phyloP scores from a whole-genome alignment of 2,797 vertebrate species.

The Scyliorhinus canicula region DNA sequence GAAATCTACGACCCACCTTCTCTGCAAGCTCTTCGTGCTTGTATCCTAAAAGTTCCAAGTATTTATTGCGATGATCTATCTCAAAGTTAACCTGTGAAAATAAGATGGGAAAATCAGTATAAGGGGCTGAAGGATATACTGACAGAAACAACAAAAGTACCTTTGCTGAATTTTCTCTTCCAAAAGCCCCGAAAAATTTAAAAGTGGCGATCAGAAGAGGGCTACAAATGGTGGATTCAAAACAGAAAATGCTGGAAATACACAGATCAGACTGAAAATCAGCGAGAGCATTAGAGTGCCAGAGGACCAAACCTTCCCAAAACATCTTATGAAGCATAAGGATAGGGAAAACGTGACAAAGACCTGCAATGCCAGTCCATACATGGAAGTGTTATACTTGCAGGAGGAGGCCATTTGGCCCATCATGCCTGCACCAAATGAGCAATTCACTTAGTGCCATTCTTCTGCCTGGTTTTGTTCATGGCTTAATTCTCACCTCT shows the following conservation, averaged over 20 bases:
- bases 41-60: constrained; percentile 87
- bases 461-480: too few species aligned
- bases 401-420: too few species aligned
- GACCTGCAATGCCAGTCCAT: background rate
- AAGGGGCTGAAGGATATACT: background rate
- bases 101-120: background rate
- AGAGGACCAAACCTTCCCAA: background rate
- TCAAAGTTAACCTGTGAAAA: constrained; percentile 84
- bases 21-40: constrained; percentile 78
- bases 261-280: background rate
- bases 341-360: too few species aligned
- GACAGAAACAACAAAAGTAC: background rate
- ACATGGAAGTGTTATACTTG: too few species aligned
- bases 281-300: background rate
- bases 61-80: constrained; percentile 77
- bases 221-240: background rate
- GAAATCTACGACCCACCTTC: constrained; percentile 65
- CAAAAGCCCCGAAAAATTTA: background rate
- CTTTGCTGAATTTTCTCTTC: background rate
- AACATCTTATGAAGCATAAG: background rate
- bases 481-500: too few species aligned
- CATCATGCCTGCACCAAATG: background rate
- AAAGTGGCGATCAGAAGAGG: too few species aligned
- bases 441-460: too few species aligned
- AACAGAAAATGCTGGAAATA: background rate